These are phyloP conservation scores for Eledone cirrhosa DNA, from an alignment of 2,888 invertebrate species.

Conservation along the genomic window DNA sequence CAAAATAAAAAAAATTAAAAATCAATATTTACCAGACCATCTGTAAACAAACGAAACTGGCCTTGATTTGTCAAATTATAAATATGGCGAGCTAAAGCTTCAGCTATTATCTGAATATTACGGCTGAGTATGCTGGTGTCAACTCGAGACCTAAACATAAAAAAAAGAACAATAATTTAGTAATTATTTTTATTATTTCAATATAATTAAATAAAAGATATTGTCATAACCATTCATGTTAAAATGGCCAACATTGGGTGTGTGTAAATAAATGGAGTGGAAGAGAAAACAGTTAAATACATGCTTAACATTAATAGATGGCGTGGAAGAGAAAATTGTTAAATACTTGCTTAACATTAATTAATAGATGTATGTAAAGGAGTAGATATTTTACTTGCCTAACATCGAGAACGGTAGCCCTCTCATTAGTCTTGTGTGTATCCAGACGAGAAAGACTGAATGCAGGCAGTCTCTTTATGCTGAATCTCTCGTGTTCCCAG, in stretches of 20 bases:
- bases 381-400: slow-evolving; percentile 49
- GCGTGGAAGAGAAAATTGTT: too few species aligned
- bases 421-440: slow-evolving; percentile 59
- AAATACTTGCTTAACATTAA: too few species aligned
- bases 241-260: too few species aligned
- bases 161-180: slow-evolving; percentile 10
- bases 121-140: slow-evolving; percentile 72
- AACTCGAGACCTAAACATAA: slow-evolving; percentile 68
- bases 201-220: too few species aligned
- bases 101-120: slow-evolving; percentile 81
- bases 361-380: too few species aligned
- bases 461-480: slow-evolving; percentile 88
- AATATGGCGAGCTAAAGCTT: slow-evolving; percentile 79
- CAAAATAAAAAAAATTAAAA: neutral
- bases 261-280: too few species aligned
- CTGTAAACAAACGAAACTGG: slow-evolving; percentile 74
- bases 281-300: too few species aligned
- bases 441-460: slow-evolving; percentile 86
- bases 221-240: too few species aligned
- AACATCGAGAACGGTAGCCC: slow-evolving; percentile 67
- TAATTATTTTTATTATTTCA: too few species aligned
- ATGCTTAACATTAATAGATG: too few species aligned
- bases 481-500: slow-evolving; percentile 98
- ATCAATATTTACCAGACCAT: slow-evolving; percentile 75
- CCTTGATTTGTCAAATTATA: slow-evolving; percentile 64